Evolutionary conservation across 2,113 vertebrate genomes (phyloP).

Genomic region (Pantherophis guttatus): DNA sequence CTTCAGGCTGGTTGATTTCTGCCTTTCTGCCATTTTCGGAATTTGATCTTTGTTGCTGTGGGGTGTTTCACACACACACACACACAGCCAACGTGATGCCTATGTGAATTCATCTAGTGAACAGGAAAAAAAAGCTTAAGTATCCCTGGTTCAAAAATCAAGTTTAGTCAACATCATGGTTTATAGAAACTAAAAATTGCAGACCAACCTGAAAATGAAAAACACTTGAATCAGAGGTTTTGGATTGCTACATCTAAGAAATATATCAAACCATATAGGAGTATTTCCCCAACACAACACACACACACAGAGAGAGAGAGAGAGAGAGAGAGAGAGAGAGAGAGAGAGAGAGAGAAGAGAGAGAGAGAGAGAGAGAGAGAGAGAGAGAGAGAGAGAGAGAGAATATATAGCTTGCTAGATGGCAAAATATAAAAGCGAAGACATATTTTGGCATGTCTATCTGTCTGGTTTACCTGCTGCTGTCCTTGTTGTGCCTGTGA

Average conservation of each 20-base stretch:
- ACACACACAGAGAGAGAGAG: no score
- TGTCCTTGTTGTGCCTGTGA: constrained; percentile 87
- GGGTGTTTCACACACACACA: background rate
- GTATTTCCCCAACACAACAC: background rate
- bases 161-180: background rate
- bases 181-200: background rate
- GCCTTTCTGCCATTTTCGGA: background rate
- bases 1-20: background rate
- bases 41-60: background rate
- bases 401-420: background rate
- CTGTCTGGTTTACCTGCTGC: constrained; percentile 80
- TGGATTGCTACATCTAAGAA: background rate
- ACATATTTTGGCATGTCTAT: background rate
- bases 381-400: no score
- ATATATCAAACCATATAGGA: background rate
- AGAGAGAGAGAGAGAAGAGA: no score
- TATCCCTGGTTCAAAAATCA: background rate
- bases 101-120: background rate
- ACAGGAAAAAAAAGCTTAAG: background rate
- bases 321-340: no score
- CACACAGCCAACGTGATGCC: background rate
- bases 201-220: background rate
- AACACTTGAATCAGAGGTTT: background rate
- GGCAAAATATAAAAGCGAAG: background rate
- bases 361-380: no score